phyloP scores from a whole-genome alignment of 2,888 invertebrate species.

The Urechis unicinctus region DNA sequence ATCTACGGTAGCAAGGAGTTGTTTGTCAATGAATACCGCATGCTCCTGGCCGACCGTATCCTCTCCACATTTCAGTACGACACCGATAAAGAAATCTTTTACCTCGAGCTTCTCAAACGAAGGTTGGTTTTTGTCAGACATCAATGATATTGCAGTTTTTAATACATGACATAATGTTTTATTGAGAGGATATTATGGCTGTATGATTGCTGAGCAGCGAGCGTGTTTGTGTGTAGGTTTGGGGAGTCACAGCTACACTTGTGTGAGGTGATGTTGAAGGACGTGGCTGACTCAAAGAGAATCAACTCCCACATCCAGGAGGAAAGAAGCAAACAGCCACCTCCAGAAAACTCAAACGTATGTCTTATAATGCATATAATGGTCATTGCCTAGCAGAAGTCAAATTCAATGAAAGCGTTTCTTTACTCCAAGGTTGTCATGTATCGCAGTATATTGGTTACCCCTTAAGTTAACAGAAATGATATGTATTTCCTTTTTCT shows the following conservation, averaged over 20 bases:
- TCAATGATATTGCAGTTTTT: neutral
- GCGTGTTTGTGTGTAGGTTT: constrained; percentile 54
- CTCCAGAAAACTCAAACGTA: neutral
- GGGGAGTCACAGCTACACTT: constrained; percentile 93
- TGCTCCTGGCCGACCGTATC: constrained; percentile 74
- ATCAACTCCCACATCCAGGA: constrained; percentile 64
- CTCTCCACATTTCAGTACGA: constrained; percentile 70
- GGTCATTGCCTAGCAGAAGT: neutral
- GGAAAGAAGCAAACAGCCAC: constrained; percentile 10
- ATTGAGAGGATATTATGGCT: too few species aligned
- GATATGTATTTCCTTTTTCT: too few species aligned
- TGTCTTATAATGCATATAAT: too few species aligned
- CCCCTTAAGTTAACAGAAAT: too few species aligned
- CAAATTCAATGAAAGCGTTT: neutral
- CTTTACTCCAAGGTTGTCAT: too few species aligned
- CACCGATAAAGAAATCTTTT: constrained; percentile 58
- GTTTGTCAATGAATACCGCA: constrained; percentile 96
- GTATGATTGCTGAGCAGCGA: too few species aligned
- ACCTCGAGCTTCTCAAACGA: constrained; percentile 85
- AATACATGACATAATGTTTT: neutral
- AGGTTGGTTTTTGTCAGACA: constrained; percentile 46
- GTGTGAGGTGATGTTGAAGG: constrained; percentile 98
- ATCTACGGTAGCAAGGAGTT: constrained; percentile 97
- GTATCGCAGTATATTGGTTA: too few species aligned
- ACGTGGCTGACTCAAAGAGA: constrained; percentile 89